Conservation (phyloP, 2,888 invertebrate species). For the Bugula neritina region DNA sequence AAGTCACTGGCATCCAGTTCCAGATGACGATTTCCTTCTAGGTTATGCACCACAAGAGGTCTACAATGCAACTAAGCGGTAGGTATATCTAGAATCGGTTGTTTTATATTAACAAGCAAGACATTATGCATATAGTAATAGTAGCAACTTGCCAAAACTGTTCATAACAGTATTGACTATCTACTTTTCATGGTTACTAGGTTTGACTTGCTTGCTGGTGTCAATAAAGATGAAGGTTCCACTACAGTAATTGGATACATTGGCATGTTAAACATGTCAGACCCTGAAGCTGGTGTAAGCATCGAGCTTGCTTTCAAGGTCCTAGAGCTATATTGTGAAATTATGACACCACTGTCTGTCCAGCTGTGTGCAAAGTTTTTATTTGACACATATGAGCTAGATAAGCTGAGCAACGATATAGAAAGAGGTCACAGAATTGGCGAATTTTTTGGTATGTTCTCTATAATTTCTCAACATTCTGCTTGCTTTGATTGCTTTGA, state of each 20-base stretch:
- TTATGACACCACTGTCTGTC: background rate
- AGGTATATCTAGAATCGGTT: too few species aligned
- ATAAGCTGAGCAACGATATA: background rate
- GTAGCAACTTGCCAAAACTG: too few species aligned
- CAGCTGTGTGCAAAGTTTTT: background rate
- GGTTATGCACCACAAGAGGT: background rate
- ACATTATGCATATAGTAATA: too few species aligned
- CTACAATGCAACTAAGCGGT: background rate
- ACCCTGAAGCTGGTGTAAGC: background rate
- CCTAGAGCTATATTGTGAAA: background rate
- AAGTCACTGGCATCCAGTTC: background rate
- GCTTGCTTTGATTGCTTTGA: too few species aligned
- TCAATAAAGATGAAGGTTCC: slow-evolving; percentile 1
- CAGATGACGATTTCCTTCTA: slow-evolving; percentile 6
- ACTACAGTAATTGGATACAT: background rate
- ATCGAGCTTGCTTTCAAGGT: background rate
- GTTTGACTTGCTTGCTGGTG: slow-evolving; percentile 8
- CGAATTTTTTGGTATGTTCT: background rate
- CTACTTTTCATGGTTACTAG: too few species aligned
- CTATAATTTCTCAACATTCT: too few species aligned
- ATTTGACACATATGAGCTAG: background rate
- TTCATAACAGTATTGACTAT: too few species aligned
- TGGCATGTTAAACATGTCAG: background rate
- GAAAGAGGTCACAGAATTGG: background rate
- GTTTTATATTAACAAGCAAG: too few species aligned